Evolutionary conservation across 2,113 vertebrate genomes (phyloP).

Genomic region (Recurvirostra avosetta): DNA sequence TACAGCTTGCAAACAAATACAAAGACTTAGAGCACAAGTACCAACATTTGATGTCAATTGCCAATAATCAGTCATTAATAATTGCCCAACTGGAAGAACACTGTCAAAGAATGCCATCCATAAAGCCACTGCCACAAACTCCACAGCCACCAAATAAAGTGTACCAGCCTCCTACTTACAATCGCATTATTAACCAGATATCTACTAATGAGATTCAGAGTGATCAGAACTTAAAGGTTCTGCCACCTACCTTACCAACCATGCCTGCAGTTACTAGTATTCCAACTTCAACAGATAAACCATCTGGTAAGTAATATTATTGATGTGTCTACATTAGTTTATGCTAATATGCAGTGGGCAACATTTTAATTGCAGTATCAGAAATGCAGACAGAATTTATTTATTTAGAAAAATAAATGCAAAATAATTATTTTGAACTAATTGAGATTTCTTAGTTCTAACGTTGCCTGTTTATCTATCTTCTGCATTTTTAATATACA

Average conservation of each 20-base stretch:
- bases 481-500: background rate
- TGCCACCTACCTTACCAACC: slow-evolving; percentile 84
- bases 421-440: background rate
- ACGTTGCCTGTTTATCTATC: background rate
- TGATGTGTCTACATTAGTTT: background rate
- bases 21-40: slow-evolving; percentile 98
- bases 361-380: background rate
- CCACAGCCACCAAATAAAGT: slow-evolving; percentile 76
- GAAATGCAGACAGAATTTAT: background rate
- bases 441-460: background rate
- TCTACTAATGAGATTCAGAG: slow-evolving; percentile 97
- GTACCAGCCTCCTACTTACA: slow-evolving; percentile 83
- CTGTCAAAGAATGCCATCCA: slow-evolving; percentile 80
- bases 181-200: slow-evolving; percentile 88
- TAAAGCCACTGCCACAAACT: slow-evolving; percentile 70
- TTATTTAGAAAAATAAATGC: background rate
- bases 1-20: slow-evolving; percentile 91
- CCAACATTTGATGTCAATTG: slow-evolving; percentile 88
- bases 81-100: slow-evolving; percentile 91
- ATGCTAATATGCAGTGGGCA: background rate
- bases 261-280: slow-evolving; percentile 90
- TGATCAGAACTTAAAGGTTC: slow-evolving; percentile 90
- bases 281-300: slow-evolving; percentile 89
- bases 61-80: slow-evolving; percentile 90
- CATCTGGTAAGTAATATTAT: slow-evolving; percentile 85